Base-by-base conservation (phyloP, 64 coral and sea anemone species). In the Astreopora myriophthalma region DNA sequence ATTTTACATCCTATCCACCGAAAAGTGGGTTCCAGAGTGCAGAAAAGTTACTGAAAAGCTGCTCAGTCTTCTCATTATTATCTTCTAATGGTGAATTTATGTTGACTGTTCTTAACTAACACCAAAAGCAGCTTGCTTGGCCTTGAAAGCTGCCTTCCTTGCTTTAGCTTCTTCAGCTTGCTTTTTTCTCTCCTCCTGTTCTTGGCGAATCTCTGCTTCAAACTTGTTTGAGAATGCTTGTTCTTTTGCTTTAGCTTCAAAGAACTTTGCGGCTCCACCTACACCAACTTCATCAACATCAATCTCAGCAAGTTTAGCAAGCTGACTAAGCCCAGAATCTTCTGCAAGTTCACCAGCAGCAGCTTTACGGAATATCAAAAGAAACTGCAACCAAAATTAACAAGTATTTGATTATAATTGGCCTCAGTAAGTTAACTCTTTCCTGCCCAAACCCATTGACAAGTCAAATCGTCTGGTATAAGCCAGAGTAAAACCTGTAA, bases 341-440 rank as follows among this genome's bases (percentile, higher is more conserved):
- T 37, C 91, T 8, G 58, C 73, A 22, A 99, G 94, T 81, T 99
- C 97, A 11, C 97, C 97, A 51, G 97, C 97, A 10, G 66, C 92
- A 14, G 97, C 93, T 96, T 99, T 99, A 10, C 94, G 94, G 36
- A 99, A 99, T 67, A 99, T 99, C 70, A 99, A 77, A 62, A 99
- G 91, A 48, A 99, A 99, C 97, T 99, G 79, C 11, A 76, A 89
- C 51, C 71, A 76, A 6, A 71, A 75, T 11, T 3, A 70, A 70
- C 12, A 10, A 70, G n/a, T n/a, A n/a, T n/a, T n/a, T n/a, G n/a
- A n/a, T n/a, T 5, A 8, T 55, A 24, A 2, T 26, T 69, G 66
- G 17, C 66, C 42, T n/a, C n/a, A n/a, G n/a, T n/a, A n/a, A n/a
- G n/a, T n/a, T n/a, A n/a, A n/a, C n/a, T n/a, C n/a, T n/a, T n/a